Percentiles rank a stretch among this genome's conserved stretches.
Evolutionary conservation across 2,113 vertebrate species (phyloP).

Genomic region (Alligator mississippiensis): DNA sequence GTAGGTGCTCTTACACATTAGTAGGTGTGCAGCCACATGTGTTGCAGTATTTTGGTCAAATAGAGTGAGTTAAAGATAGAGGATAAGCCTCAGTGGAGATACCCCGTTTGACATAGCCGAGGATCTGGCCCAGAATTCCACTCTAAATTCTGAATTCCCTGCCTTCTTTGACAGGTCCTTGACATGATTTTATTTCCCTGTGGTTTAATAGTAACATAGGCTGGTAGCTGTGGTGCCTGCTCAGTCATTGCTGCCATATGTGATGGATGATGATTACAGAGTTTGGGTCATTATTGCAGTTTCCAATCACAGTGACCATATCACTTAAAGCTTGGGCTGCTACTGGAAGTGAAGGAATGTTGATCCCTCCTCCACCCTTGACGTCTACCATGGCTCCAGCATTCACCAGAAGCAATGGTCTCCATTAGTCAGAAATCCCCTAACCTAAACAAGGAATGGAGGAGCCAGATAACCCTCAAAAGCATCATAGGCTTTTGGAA

Average conservation of each 20-base stretch:
- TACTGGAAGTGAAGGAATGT: neutral
- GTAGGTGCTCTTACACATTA: neutral
- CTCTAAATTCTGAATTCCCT: neutral
- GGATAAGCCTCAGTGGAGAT: accelerated
- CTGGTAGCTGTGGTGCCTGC: neutral
- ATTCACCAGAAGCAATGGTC: neutral
- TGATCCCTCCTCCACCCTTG: neutral
- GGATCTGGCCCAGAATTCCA: accelerated
- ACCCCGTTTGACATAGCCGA: neutral
- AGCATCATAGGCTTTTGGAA: neutral
- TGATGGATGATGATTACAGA: neutral
- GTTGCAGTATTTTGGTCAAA: neutral
- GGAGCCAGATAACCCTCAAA: neutral
- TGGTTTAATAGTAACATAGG: accelerated
- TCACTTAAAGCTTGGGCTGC: neutral
- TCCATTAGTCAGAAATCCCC: neutral
- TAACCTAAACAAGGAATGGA: constrained; percentile 9
- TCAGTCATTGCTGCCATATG: neutral
- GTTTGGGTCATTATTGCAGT: neutral
- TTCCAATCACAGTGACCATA: neutral
- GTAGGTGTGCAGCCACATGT: neutral
- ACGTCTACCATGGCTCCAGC: neutral
- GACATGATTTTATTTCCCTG: neutral
- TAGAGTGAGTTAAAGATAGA: neutral
- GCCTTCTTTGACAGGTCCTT: neutral